Base-by-base conservation (phyloP, 2,888 invertebrate species). In the Notodonta dromedarius region DNA sequence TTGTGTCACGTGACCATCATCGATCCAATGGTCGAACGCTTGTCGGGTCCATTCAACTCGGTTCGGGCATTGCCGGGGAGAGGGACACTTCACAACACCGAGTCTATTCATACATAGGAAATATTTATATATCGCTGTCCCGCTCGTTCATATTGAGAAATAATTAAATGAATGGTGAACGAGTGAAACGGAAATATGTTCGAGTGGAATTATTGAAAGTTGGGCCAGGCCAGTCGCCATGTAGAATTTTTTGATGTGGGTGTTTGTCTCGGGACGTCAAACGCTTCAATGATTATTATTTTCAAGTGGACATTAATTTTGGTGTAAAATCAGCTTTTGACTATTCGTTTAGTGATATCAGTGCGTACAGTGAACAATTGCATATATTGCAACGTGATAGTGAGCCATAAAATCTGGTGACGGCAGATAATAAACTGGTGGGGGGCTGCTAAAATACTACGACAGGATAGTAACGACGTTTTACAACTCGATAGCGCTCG, bases 1-100 rank as follows among this genome's bases (percentile, higher is more conserved):
- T 88, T 83, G 80, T 80, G 79, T 92, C 94, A 94, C 93, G 93
- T 94, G 94, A 93, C 85, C 77, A 61, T 84, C 87, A 94, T 94
- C 93, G 94, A 94, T 94, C 94, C 94, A 94, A 94, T 94, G 87
- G 93, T 84, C 88, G 91, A 91, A 84, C 90, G 91, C 92, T 92
- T 92, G 91, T 88, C 90, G 92, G 92, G 94, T 94, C 94, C 94
- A 94, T 94, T 94, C 94, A 94, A 94, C 94, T 94, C 93, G 80
- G 83, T 85, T 88, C 85, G 87, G 79, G 79, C 81, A 82, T 80
- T 77, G 83, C 84, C 83, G 87, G 85, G 85, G 86, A 87, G 88
- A 84, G 88, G 88, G 84, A 88, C 86, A 90, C 90, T 91, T 92
- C 91, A 91, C 85, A 87, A 90, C 88, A 89, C 87, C 82, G 84